Base-by-base conservation (phyloP, 2,797 vertebrate genomes). In the Trachops cirrhosus region DNA sequence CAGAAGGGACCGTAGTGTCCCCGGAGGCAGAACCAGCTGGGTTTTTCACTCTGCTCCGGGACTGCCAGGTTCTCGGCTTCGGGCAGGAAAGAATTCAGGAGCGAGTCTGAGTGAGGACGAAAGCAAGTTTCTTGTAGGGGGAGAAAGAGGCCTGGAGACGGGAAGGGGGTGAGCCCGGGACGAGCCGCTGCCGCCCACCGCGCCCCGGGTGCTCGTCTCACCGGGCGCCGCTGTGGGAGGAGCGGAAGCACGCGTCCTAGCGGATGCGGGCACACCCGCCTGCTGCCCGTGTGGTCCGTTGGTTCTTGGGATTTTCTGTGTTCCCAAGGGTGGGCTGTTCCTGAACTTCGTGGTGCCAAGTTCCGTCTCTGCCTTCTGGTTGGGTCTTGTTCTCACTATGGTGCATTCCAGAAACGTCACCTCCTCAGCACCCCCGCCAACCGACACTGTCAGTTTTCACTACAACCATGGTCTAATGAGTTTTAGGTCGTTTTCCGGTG, bases 261-360 rank as follows among this genome's bases (percentile, higher is more conserved):
- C 14, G n/a, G 48, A 78, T 6, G 2, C 22, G 11, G 74, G n/a
- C 12, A 21, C 9, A 9, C 48, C 4, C 6, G 0, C 11, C 0
- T 8, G 11, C 8, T 24, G 32, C 2, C 6, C 11, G 24, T 21
- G 2, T 8, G 2, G 21, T 24, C 21, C 0, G 46, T 14, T 34
- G 12, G n/a, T 15, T 52, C 11, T 12, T 24, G 75, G 75, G 75
- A 78, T 78, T 52, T 52, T 24, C 8, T 37, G 48, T 37, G 19
- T 52, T 22, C 14, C 10, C 48, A 24, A 14, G 48, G n/a, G 2
- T 24, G 75, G n/a, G n/a, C 21, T 37, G 12, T 78, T 78, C 48
- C 48, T 5, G 22, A 48, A 78, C n/a, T 37, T 52, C 1, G 12
- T 52, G 75, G 48, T 21, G 1, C 48, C n/a, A 34, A 15, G 52